Evolutionary conservation across 2,888 invertebrate species (phyloP).

Genomic region (Polia nebulosa): DNA sequence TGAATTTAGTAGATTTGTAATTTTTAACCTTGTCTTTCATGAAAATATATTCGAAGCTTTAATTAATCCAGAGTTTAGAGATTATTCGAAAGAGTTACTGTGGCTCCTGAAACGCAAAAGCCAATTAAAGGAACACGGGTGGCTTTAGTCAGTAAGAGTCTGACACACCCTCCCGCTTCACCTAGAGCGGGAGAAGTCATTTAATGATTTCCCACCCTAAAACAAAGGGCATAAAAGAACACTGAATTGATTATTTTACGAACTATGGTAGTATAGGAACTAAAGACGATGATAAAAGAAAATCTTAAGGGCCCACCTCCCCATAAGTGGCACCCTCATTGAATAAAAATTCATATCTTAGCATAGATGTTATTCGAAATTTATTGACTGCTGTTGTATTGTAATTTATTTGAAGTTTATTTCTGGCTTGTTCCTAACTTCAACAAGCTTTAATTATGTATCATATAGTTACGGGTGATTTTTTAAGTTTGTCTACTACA

Average conservation of each 20-base stretch:
- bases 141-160: neutral
- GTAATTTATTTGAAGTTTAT: too few relatives aligned
- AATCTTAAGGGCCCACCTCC: too few relatives aligned
- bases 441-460: neutral
- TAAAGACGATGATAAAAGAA: too few relatives aligned
- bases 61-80: too few relatives aligned
- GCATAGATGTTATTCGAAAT: neutral
- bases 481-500: neutral
- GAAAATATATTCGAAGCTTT: too few relatives aligned
- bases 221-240: too few relatives aligned
- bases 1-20: slow-evolving; percentile 1
- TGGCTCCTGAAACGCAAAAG: neutral
- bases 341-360: too few relatives aligned
- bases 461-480: neutral
- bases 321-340: too few relatives aligned
- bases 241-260: too few relatives aligned
- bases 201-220: too few relatives aligned
- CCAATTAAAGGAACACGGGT: neutral
- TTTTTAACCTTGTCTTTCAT: neutral
- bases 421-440: neutral
- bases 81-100: neutral
- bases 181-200: too few relatives aligned
- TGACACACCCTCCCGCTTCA: neutral
- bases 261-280: too few relatives aligned
- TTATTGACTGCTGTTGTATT: neutral